Evolutionary conservation across 2,113 vertebrate species (phyloP).

Genomic region (Eulacestoma nigropectus): DNA sequence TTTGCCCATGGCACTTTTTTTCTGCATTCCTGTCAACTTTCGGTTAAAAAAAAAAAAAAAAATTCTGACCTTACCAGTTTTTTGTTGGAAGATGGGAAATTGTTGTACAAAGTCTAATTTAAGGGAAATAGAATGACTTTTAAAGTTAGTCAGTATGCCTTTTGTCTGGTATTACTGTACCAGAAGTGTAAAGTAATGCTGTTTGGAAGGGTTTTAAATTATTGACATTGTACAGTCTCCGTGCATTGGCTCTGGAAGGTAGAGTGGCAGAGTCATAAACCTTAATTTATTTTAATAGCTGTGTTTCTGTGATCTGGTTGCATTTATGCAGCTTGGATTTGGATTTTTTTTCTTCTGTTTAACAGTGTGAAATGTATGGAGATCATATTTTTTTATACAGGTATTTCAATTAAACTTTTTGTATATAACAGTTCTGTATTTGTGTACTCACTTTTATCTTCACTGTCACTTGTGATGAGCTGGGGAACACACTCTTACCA

Average conservation of each 20-base stretch:
- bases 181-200: constrained; percentile 75
- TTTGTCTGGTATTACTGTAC: constrained; percentile 70
- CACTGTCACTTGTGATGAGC: not conserved
- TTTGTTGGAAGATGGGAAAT: constrained; percentile 75
- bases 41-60: not conserved
- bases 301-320: constrained; percentile 75
- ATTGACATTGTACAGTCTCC: constrained; percentile 82
- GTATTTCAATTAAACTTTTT: constrained; percentile 97
- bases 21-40: constrained; percentile 79
- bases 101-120: constrained; percentile 87
- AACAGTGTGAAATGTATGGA: constrained; percentile 87
- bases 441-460: not conserved
- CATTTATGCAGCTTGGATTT: constrained; percentile 75
- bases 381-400: constrained; percentile 98
- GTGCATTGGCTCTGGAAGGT: constrained; percentile 78
- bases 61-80: constrained; percentile 37
- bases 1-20: constrained; percentile 68
- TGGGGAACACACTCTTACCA: not conserved
- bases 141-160: constrained; percentile 70
- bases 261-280: constrained; percentile 76
- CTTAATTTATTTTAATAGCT: constrained; percentile 80
- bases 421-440: constrained; percentile 72
- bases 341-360: constrained; percentile 75
- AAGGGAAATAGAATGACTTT: constrained; percentile 84
- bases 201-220: constrained; percentile 77